phyloP scores from a whole-genome alignment of 2,888 invertebrate species.

The Strigamia crassipes region DNA sequence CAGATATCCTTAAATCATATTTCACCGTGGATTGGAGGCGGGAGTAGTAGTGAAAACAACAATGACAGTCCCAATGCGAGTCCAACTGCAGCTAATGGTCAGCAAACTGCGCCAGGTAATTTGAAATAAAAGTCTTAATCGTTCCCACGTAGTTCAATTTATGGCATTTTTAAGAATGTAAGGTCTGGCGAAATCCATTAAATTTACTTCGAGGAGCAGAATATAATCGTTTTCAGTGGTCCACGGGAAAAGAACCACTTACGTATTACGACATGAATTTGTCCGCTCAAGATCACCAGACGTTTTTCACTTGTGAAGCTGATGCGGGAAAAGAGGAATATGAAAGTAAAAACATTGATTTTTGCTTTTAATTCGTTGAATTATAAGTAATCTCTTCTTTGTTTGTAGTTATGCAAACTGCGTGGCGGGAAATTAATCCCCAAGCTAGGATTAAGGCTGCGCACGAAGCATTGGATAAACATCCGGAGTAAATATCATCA shows the following conservation, averaged over 20 bases:
- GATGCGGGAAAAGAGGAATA: slow-evolving; percentile 86
- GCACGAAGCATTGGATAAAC: slow-evolving; percentile 81
- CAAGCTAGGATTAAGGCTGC: slow-evolving; percentile 89
- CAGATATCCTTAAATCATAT: slow-evolving; percentile 93
- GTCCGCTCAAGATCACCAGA: slow-evolving; percentile 98
- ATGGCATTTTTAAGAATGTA: slow-evolving; percentile 71
- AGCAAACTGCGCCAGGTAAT: slow-evolving; percentile 51
- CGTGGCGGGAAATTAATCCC: slow-evolving; percentile 94
- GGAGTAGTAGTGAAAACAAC: slow-evolving; percentile 59
- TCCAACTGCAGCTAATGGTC: slow-evolving; percentile 45
- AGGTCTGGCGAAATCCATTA: slow-evolving; percentile 95
- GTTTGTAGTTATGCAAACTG: slow-evolving; percentile 82
- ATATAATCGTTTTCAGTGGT: slow-evolving; percentile 91
- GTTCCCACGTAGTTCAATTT: background rate
- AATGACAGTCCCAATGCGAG: slow-evolving; percentile 29
- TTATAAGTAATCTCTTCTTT: slow-evolving; percentile 41
- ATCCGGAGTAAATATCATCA: slow-evolving; percentile 71
- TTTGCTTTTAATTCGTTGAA: slow-evolving; percentile 48
- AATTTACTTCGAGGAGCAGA: slow-evolving; percentile 94
- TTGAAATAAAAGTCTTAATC: background rate
- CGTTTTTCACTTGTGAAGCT: slow-evolving; percentile 89
- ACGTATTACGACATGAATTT: slow-evolving; percentile 99
- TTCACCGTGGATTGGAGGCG: slow-evolving; percentile 88
- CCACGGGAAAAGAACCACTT: slow-evolving; percentile 88
- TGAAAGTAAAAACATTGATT: slow-evolving; percentile 68